Evolutionary conservation across 2,113 vertebrate genomes (phyloP).

Genomic region (Telmatochromis brachygnathus): DNA sequence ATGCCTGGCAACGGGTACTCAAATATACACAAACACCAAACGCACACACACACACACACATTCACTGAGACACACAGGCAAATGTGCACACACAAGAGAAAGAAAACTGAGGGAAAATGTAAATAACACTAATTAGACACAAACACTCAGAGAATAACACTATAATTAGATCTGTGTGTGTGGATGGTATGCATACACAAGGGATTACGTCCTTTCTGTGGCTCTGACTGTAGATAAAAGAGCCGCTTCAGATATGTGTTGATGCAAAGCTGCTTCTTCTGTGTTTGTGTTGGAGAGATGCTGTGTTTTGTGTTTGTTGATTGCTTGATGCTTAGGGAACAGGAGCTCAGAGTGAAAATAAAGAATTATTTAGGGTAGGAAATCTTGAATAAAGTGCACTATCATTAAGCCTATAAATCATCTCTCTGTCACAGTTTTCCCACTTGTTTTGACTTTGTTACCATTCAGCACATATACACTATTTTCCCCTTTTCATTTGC

Average conservation of each 20-base stretch:
- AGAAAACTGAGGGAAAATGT: slow-evolving; percentile 33
- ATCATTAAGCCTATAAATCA: slow-evolving; percentile 55
- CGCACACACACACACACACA: background rate
- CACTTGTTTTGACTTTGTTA: slow-evolving; percentile 14
- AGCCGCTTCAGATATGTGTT: slow-evolving; percentile 27
- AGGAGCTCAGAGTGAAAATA: slow-evolving; percentile 31
- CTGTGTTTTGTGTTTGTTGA: slow-evolving; percentile 59
- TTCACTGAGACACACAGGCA: background rate
- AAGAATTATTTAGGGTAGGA: slow-evolving; percentile 8
- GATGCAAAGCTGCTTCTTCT: background rate
- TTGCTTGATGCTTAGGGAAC: slow-evolving; percentile 47
- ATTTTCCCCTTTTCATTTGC: slow-evolving; percentile 5
- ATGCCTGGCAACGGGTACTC: slow-evolving; percentile 48
- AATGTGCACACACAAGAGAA: background rate
- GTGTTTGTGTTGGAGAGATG: slow-evolving; percentile 52
- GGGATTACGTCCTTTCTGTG: slow-evolving; percentile 47
- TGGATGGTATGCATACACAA: slow-evolving; percentile 32
- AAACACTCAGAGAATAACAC: slow-evolving; percentile 46
- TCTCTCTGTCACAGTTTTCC: slow-evolving; percentile 2
- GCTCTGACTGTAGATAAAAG: slow-evolving; percentile 56
- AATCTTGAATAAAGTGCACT: slow-evolving; percentile 38
- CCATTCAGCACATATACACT: background rate
- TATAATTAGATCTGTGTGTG: slow-evolving; percentile 63
- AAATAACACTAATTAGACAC: slow-evolving; percentile 61
- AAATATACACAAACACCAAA: slow-evolving; percentile 53